Evolutionary conservation across 2,113 vertebrate species (phyloP), one percentile per base, ranked within the genome.

Genomic region (Gallinago paraguaiae): DNA sequence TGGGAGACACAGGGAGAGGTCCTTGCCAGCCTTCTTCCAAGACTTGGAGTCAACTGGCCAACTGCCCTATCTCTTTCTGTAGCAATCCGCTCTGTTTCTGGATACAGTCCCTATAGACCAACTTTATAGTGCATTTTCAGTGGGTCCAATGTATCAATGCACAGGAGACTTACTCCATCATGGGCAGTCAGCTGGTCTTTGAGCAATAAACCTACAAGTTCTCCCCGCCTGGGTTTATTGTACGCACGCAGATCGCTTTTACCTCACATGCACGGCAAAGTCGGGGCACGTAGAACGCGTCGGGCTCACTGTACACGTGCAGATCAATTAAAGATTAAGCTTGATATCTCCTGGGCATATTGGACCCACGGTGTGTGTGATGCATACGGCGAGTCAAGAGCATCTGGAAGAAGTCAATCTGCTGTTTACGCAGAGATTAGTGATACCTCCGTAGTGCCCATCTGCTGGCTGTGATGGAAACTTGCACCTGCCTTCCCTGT

Each of bases 361-460:
- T 69, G 30, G 56, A 85, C 18, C 10, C 43, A 22, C 23, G 13
- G 12, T 13, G n/a, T 63, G 27, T n/a, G 30, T 81, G 51, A 56
- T 30, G 28, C 28, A 39, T 31, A 15, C 9, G 35, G 35, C 25
- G 69, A 81, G 50, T 74, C 16, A 61, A 67, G n/a, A 94, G 68
- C 86, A 92, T 81, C 91, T 88, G 91, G 76, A 93, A 65, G 39
- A 90, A 51, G 82, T 83, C 77, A 86, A 51, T 75, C 64, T 84
- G 56, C 69, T 68, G 35, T 60, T 84, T 9, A 14, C n/a, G 25
- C 17, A 37, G 65, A 64, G 39, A 60, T 82, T 68, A 78, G 43
- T 18, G 27, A 41, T n/a, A 56, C 0, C 1, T 10, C 24, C 30
- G 46, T 18, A 71, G 30, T 18, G 30, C 31, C 0, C 45, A 46